A percentile compares a stretch with the other conserved stretches of the same genome.
These are phyloP conservation scores for Parotia lawesii DNA, from an alignment of 2,113 vertebrate species.

Conservation along the genomic window DNA sequence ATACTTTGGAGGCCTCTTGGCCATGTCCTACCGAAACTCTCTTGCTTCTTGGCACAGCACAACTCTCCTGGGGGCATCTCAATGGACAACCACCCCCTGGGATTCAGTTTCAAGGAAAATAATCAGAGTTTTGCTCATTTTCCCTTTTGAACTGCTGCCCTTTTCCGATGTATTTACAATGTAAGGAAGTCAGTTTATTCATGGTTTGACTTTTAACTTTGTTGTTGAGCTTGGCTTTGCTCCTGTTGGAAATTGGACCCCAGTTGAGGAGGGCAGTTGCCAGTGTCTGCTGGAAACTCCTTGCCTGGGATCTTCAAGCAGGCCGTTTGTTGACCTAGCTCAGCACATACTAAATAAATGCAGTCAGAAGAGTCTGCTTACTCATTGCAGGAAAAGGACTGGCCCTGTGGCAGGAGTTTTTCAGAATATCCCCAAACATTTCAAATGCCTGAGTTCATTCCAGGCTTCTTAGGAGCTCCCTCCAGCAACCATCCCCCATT, in stretches of 20 bases:
- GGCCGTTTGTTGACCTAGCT: neutral
- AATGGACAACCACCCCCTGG: neutral
- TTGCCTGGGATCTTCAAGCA: neutral
- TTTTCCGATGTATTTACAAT: constrained; percentile 18
- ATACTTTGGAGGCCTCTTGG: neutral
- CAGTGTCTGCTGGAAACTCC: constrained; percentile 27
- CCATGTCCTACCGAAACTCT: neutral
- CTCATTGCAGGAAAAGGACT: neutral
- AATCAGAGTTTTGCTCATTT: neutral
- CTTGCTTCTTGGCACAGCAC: neutral
- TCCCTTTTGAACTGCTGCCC: constrained; percentile 11
- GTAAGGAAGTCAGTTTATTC: constrained; percentile 39
- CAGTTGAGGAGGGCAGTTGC: neutral
- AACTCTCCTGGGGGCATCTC: neutral
- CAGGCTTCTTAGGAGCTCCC: neutral
- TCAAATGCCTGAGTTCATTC: neutral
- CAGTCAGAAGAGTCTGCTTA: neutral
- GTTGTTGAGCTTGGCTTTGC: constrained; percentile 15
- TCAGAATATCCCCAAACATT: neutral
- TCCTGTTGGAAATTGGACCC: constrained; percentile 5
- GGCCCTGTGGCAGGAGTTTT: neutral
- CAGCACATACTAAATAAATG: neutral
- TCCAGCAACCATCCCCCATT: neutral
- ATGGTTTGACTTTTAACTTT: constrained; percentile 5
- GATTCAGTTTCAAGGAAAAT: neutral